phyloP scores from a whole-genome alignment of 37 sponge, comb jelly and placozoan genomes.

The Aplysina aerophoba region DNA sequence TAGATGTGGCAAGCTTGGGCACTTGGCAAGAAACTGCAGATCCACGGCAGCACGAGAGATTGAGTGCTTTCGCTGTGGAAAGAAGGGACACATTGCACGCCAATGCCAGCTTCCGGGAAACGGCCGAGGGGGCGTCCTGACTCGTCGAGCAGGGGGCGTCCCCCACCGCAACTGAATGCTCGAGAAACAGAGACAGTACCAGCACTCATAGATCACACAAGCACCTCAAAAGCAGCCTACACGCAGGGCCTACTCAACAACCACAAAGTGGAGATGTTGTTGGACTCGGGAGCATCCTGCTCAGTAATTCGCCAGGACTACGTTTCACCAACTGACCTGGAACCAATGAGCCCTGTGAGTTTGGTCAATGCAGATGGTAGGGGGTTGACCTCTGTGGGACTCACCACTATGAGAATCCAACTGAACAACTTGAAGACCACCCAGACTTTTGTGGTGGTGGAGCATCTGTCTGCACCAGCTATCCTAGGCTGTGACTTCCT shows the following conservation, averaged over 20 bases:
- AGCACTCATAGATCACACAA: not conserved
- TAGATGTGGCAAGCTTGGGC: not conserved
- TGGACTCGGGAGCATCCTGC: constrained; percentile 29
- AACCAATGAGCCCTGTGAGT: not conserved
- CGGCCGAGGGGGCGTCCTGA: constrained; percentile 21
- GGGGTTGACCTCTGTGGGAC: not conserved
- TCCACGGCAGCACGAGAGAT: not conserved
- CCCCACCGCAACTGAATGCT: constrained; percentile 10
- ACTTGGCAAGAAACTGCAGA: not conserved
- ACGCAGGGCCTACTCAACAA: not conserved
- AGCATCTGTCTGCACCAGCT: constrained; percentile 4
- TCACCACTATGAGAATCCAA: not conserved
- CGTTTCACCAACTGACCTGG: not conserved
- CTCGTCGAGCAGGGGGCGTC: constrained; percentile 16
- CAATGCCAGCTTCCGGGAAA: too few species aligned
- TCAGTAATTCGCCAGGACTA: constrained; percentile 2
- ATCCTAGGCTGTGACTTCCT: constrained; percentile 20
- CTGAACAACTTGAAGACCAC: not conserved
- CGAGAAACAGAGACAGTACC: constrained; percentile 6
- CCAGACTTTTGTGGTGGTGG: not conserved
- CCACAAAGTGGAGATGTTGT: not conserved
- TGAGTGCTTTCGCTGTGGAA: constrained; percentile 7
- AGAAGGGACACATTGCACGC: constrained; percentile 5
- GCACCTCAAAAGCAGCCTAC: not conserved
- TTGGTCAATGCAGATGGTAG: constrained; percentile 26